A percentile compares a stretch with the other conserved stretches of the same genome.
phyloP scores from a whole-genome alignment of 2,797 vertebrate genomes.

The Peromyscus aztecus region DNA sequence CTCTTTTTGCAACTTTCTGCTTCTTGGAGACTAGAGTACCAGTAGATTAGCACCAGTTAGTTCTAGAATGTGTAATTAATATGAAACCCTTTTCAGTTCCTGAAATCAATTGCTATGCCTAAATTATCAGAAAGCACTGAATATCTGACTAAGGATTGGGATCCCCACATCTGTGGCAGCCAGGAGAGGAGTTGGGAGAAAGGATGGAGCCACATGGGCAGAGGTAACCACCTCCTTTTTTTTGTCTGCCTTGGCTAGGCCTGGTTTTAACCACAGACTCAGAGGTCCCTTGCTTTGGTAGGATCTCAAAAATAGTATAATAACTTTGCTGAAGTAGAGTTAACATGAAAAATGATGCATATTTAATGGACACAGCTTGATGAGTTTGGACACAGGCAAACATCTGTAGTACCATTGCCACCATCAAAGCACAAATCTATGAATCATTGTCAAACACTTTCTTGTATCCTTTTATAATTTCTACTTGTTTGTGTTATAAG shows the following conservation, averaged over 20 bases:
- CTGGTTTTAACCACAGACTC: not conserved
- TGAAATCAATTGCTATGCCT: slow-evolving; percentile 28
- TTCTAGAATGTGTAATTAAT: not conserved
- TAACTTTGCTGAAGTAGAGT: not conserved
- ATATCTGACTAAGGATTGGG: not conserved
- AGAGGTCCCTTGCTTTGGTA: not conserved
- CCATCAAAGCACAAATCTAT: not conserved
- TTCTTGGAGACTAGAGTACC: not conserved
- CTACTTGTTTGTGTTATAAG: not conserved
- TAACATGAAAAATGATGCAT: not conserved
- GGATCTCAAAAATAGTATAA: not conserved
- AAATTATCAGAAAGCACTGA: not conserved
- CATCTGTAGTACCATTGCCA: not conserved
- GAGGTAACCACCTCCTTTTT: not conserved
- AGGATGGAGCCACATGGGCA: not conserved
- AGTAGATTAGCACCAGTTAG: not conserved
- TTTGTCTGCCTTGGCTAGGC: not conserved
- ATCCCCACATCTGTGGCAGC: not conserved
- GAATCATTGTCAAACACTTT: not conserved
- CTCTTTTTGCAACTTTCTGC: not conserved
- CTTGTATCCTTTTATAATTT: not conserved
- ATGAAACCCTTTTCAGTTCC: not conserved
- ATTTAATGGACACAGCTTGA: not conserved
- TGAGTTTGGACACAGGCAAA: not conserved
- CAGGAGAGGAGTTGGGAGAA: not conserved